A percentile compares a stretch with the other conserved stretches of the same genome.
These are phyloP conservation scores for Tachysurus vachellii DNA, from an alignment of 2,113 vertebrate species.

Conservation along the genomic window DNA sequence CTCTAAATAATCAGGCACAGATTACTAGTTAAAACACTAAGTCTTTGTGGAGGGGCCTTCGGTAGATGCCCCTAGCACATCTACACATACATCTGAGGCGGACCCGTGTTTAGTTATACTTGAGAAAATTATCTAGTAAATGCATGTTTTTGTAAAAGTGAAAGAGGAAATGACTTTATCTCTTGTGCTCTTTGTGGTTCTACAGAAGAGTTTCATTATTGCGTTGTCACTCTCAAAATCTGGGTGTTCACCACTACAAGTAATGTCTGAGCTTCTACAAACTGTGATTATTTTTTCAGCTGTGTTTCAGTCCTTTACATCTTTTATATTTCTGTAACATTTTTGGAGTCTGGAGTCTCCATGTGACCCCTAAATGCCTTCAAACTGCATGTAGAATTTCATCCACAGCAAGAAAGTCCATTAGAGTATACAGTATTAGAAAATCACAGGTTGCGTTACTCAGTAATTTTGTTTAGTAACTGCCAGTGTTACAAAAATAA, in stretches of 20 bases:
- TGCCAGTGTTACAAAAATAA: neutral
- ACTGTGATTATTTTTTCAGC: neutral
- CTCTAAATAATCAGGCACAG: constrained; percentile 53
- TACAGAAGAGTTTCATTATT: neutral
- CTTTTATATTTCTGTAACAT: neutral
- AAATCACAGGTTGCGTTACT: neutral
- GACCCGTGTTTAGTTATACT: neutral
- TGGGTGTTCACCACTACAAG: neutral
- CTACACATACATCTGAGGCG: neutral
- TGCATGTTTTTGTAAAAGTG: neutral
- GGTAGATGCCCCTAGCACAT: constrained; percentile 19
- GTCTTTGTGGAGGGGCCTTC: constrained; percentile 36
- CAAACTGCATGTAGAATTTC: neutral
- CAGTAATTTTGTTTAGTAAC: neutral
- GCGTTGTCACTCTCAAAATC: neutral
- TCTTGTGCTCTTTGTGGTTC: neutral
- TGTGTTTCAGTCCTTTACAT: neutral
- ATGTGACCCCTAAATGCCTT: neutral
- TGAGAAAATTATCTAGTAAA: neutral
- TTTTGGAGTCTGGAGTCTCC: neutral
- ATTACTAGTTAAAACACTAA: constrained; percentile 63
- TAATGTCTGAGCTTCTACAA: neutral
- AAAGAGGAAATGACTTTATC: neutral
- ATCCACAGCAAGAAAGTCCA: neutral
- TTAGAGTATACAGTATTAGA: neutral